Conservation (phyloP, 2,797 vertebrate species). For the Epinephelus malabaricus region DNA sequence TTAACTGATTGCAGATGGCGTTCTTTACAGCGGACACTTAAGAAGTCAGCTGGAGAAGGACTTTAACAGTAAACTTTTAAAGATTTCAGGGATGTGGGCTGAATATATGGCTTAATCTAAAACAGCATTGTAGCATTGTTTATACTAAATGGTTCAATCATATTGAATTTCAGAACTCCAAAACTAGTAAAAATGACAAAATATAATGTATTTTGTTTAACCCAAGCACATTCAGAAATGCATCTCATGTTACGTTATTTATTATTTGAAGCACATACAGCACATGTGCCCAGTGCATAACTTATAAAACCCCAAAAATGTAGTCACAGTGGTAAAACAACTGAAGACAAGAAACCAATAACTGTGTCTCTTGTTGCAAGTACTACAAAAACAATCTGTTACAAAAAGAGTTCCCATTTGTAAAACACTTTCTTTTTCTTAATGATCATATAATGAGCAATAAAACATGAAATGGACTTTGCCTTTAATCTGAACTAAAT, state of each 20-base stretch:
- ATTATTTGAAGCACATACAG: not conserved
- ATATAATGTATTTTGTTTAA: not conserved
- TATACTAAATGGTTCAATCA: not conserved
- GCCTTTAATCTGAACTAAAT: not conserved
- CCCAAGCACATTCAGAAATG: slow-evolving; percentile 21
- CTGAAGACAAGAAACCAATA: not conserved
- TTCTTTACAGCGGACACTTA: slow-evolving; percentile 34
- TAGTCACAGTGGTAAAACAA: not conserved
- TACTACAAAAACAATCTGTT: not conserved
- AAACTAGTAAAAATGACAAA: not conserved
- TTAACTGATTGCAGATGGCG: slow-evolving; percentile 54
- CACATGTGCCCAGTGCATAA: not conserved
- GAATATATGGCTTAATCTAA: slow-evolving; percentile 5
- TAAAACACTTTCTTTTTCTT: not conserved
- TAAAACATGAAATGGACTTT: slow-evolving; percentile 5
- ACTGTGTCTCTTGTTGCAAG: not conserved
- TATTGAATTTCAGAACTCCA: not conserved
- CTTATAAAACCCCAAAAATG: not conserved
- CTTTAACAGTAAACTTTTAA: slow-evolving; percentile 38
- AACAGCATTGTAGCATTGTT: not conserved
- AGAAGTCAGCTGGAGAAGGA: slow-evolving; percentile 10
- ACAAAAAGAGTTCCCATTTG: not conserved
- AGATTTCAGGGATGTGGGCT: not conserved
- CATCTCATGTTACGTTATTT: not conserved
- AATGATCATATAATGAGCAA: slow-evolving; percentile 1